Conservation (phyloP, 2,113 vertebrate genomes). For the Syngnathoides biaculeatus region DNA sequence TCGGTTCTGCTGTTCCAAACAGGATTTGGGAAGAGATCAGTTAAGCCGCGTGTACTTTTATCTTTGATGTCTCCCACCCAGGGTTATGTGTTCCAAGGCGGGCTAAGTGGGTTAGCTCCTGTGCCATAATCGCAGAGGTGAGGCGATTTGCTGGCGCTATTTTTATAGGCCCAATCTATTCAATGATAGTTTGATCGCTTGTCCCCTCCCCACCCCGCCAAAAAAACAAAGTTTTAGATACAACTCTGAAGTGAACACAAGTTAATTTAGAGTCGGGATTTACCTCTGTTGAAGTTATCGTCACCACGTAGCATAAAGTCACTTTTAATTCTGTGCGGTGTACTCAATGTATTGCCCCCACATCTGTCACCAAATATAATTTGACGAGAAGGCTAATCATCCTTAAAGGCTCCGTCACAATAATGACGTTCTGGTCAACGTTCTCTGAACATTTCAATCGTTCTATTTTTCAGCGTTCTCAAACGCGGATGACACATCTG, state of each 20-base stretch:
- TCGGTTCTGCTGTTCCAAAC: slow-evolving; percentile 52
- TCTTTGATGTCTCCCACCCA: slow-evolving; percentile 57
- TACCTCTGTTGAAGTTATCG: background rate
- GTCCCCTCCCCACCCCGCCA: too few species aligned
- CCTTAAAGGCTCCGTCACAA: too few species aligned
- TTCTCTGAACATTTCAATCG: too few species aligned
- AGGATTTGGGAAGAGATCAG: slow-evolving; percentile 54
- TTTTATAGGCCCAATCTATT: background rate
- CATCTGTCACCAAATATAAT: background rate
- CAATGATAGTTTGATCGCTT: background rate
- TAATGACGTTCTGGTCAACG: too few species aligned
- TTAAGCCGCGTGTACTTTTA: slow-evolving; percentile 43
- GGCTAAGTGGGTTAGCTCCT: slow-evolving; percentile 48
- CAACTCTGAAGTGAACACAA: background rate
- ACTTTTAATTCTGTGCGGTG: background rate
- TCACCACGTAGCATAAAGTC: background rate
- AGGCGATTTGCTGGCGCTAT: slow-evolving; percentile 12
- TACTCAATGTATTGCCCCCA: background rate
- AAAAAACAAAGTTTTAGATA: background rate
- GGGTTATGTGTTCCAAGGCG: slow-evolving; percentile 48
- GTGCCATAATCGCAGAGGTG: slow-evolving; percentile 31
- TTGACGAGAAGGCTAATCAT: too few species aligned
- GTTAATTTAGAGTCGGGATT: background rate
- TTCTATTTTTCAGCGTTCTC: too few species aligned
- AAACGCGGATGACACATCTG: too few species aligned